Base-by-base conservation (phyloP, 2,113 vertebrate genomes). In the Tringa solitaria region DNA sequence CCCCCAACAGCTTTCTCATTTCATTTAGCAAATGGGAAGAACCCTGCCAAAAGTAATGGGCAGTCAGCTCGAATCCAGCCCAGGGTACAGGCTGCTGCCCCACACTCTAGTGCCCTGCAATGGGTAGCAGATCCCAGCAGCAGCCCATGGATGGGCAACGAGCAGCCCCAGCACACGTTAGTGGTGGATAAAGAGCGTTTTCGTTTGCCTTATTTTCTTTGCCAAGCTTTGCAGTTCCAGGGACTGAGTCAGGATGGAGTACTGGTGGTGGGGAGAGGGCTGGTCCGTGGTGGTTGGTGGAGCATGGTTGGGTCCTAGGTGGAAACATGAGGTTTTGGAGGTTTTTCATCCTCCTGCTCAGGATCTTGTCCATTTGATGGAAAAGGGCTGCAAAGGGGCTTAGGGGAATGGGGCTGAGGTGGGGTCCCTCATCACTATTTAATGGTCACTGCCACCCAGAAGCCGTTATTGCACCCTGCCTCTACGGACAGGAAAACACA, bases 91-190 rank as follows among this genome's bases (percentile, higher is more conserved):
- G 20, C 23, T 60, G n/a, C 20, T 2, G 2, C 17, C 69, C 48
- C 30, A 39, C 5, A 0, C 0, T 33, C 70, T 26, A 12, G 16
- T 57, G 45, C 27, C 23, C 19, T 3, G 16, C 24, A 61, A 33
- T 0, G 9, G 20, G 54, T 2, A 41, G 54, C 48, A 65, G 28
- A 54, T 7, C 9, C 14, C 43, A 69, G 43, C 24, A 24, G 3
- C 56, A 69, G n/a, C 28, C 32, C 2, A 1, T 35, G 17, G 12
- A 14, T 22, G 12, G 32, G 32, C n/a, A 10, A 51, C 9, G 30
- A 64, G 30, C 30, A 48, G 51, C 50, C 26, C 22, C 1, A 1
- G 30, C 7, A 54, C 22, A 7, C 0, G 0, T 33, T 16, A 78
- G 6, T 0, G 4, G 30, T 26, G 9, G 11, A 48, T 50, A 11